Evolutionary conservation across 2,797 vertebrate species (phyloP).

Genomic region (Remorina albescens): DNA sequence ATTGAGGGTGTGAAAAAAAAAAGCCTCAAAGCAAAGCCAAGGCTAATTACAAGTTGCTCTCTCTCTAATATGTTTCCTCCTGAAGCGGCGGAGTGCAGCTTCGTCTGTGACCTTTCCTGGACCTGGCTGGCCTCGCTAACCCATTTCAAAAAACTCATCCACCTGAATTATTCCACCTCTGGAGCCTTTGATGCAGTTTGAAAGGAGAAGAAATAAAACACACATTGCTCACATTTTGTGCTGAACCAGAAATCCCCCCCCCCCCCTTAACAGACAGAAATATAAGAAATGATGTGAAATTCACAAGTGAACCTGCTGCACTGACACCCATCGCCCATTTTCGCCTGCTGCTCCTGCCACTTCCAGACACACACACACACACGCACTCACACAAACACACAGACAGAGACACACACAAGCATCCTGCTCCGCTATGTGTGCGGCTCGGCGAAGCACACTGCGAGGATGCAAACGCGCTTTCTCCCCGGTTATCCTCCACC

Average conservation of each 20-base stretch:
- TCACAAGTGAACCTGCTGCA: conserved; percentile 39
- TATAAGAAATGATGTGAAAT: background rate
- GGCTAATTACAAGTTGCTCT: conserved; percentile 37
- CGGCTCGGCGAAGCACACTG: conserved; percentile 13
- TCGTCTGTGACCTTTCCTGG: conserved; percentile 54
- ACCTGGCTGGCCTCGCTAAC: background rate
- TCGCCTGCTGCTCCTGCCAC: conserved; percentile 22
- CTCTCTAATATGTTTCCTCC: background rate
- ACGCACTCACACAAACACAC: too few relatives aligned
- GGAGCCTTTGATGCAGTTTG: background rate
- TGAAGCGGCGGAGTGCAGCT: background rate
- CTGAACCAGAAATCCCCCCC: conserved; percentile 10
- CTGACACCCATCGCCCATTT: conserved; percentile 31
- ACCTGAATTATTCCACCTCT: background rate
- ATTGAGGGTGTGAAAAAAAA: conserved; percentile 14
- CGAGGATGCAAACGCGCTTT: conserved; percentile 38
- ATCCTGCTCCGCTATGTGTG: conserved; percentile 44
- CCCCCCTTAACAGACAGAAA: conserved; percentile 4
- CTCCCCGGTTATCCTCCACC: conserved; percentile 11
- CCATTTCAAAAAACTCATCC: background rate
- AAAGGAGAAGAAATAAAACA: conserved; percentile 13
- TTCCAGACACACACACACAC: conserved; percentile 25
- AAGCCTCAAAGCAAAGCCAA: conserved; percentile 9
- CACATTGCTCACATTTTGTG: background rate
- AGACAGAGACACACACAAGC: conserved; percentile 2